A percentile compares a stretch with the other conserved stretches of the same genome.
phyloP scores from a whole-genome alignment of 2,797 vertebrate genomes.

The Pseudomugil tenellus region DNA sequence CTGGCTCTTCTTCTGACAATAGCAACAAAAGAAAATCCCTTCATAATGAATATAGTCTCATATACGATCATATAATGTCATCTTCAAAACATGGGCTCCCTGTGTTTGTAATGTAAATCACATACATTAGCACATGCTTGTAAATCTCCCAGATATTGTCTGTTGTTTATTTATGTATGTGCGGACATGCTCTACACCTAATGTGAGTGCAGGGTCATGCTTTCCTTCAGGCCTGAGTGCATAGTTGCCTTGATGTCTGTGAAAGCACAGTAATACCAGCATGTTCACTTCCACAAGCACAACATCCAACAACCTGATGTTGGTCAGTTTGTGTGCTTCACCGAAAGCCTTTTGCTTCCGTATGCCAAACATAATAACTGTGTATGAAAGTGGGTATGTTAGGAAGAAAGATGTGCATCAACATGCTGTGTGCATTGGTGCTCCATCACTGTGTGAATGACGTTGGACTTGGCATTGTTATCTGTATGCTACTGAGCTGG shows the following conservation, averaged over 20 bases:
- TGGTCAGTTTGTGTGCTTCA: conserved; percentile 20
- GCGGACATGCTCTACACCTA: conserved; percentile 13
- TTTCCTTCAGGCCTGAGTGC: conserved; percentile 36
- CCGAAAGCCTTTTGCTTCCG: conserved; percentile 7
- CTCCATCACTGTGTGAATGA: conserved; percentile 54
- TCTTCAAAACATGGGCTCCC: neutral
- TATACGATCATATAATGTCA: neutral
- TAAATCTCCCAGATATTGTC: neutral
- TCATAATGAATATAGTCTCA: neutral
- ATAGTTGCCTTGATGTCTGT: conserved; percentile 18
- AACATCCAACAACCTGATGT: conserved; percentile 10
- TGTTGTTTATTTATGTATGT: neutral
- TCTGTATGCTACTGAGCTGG: conserved; percentile 51
- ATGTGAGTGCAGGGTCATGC: conserved; percentile 28
- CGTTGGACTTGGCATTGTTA: conserved; percentile 59
- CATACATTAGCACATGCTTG: conserved; percentile 3
- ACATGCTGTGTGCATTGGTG: conserved; percentile 28
- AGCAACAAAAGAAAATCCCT: conserved; percentile 2
- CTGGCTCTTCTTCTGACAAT: too few relatives aligned
- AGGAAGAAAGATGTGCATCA: neutral
- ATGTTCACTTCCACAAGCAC: conserved; percentile 15
- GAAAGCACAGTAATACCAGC: conserved; percentile 4
- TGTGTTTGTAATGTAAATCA: neutral
- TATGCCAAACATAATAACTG: conserved; percentile 6
- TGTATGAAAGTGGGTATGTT: too few relatives aligned